These are phyloP conservation scores for Hymenochirus boettgeri DNA, from an alignment of 2,113 vertebrate genomes.

Conservation along the genomic window DNA sequence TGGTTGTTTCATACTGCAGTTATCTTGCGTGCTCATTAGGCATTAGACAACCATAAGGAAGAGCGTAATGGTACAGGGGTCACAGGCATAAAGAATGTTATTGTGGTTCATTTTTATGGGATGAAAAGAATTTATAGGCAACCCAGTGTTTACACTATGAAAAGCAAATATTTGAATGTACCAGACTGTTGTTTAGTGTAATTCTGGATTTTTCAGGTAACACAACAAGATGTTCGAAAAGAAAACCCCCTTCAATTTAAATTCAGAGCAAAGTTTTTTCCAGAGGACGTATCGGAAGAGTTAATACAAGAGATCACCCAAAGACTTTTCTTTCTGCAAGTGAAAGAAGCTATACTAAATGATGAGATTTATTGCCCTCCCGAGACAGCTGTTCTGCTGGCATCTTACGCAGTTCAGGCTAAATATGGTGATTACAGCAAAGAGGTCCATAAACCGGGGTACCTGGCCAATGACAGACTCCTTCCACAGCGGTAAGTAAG, in stretches of 20 bases:
- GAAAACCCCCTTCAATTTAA: conserved; percentile 96
- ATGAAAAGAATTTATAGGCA: too few species aligned
- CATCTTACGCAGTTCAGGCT: conserved; percentile 91
- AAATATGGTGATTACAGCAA: conserved; percentile 91
- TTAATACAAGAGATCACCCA: conserved; percentile 97
- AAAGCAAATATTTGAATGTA: too few species aligned
- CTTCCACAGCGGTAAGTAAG: conserved; percentile 88
- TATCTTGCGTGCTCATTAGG: too few species aligned
- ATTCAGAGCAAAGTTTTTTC: conserved; percentile 96
- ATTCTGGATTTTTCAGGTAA: conserved; percentile 86
- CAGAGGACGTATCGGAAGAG: conserved; percentile 95
- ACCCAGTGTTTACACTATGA: too few species aligned
- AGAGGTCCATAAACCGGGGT: conserved; percentile 86
- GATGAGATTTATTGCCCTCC: conserved; percentile 97
- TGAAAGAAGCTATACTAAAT: conserved; percentile 94
- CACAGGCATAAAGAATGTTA: too few species aligned
- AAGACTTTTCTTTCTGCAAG: conserved; percentile 96
- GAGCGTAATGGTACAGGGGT: too few species aligned
- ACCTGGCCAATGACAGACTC: conserved; percentile 87
- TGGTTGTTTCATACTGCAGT: too few species aligned
- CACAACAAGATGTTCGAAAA: conserved; percentile 94
- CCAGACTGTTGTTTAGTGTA: too few species aligned
- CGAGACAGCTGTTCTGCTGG: conserved; percentile 93
- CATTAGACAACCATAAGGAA: too few species aligned
- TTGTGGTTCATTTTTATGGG: too few species aligned